Evolutionary conservation across 2,797 vertebrate genomes (phyloP), one percentile per base, ranked within the genome.

Genomic region (Sebastes baramenuke): DNA sequence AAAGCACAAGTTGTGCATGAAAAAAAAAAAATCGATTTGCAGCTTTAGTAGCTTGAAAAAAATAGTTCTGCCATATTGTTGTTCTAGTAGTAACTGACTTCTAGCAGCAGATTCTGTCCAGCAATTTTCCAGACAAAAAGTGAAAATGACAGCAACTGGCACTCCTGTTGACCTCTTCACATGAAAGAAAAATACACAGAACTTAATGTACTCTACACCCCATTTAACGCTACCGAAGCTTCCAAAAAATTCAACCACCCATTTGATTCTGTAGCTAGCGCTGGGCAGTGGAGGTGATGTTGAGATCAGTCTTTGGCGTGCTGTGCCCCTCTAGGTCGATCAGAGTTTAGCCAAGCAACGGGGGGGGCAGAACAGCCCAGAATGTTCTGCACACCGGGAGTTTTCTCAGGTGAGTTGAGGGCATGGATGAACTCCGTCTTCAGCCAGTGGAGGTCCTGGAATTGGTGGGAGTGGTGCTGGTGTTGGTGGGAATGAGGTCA

Each of bases 301-400:
- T 93, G 88, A 94, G 82, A 80, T 90, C 88, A 91, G 77, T 24
- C 65, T 91, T 87, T 92, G 83, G 87, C 87, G 72, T 18, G 55
- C 11, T 58, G 75, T 77, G 82, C 56, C 75, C 77, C 80, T 89
- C 0, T 52, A 83, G 88, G 93, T 93, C 81, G 27, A 72, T 49
- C 66, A 82, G 59, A 91, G 90, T 95, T 89, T 72, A 93, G 77
- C 87, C 67, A 85, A 90, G 80, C 42, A 80, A 42, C 79, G 18
- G 2, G 22, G 24, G 22, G 66, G 58, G 67, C 61, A 30, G 38
- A 72, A 30, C 30, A n/a, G 55, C 54, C 29, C 32, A 49, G 38
- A 77, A 60, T 22, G 8, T 62, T 70, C 5, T 65, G 56, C 59
- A 64, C 24, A n/a, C 18, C 22, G 66, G 30, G 9, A 66, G 67